Base-by-base conservation (phyloP, 2,888 invertebrate species). In the Campoplex nolae region DNA sequence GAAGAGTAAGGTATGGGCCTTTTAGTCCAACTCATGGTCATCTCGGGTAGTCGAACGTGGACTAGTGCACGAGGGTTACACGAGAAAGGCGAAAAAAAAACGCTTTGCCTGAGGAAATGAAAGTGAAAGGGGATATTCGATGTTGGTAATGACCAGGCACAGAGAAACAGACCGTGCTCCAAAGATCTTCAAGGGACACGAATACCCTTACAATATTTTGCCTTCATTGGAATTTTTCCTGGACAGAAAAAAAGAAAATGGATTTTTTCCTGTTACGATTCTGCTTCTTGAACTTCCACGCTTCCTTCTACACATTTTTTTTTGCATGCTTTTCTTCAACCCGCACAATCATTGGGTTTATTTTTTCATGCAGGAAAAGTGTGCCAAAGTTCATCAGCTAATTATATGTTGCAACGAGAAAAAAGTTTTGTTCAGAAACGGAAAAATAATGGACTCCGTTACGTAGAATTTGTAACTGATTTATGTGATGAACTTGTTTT, bases 111-210 rank as follows among this genome's bases (percentile, higher is more conserved):
- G 78, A 85, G 78, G 85, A 84, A 85, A 85, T 82, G 79, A 87
- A 87, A 87, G 87, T 87, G 87, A 87, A 87, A 87, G 87, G 87
- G 84, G 78, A 84, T 85, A 71, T 70, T 51, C 58, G 58, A 58
- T 18, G 81, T 23, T 75, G 38, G n/a, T 48, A 45, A 42, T 51
- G 76, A 54, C 32, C 71, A 51, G 48, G 18, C 35, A 35, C 23
- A 51, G 62, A 23, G 48, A 38, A 73, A 51, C 73, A 38, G 42
- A 23, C 13, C 35, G 28, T 56, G 62, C 48, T 62, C 35, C 56
- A 32, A 23, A 76, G 58, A 70, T 76, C 62, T 76, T 84, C 70
- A 48, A 68, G 48, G 56, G 79, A 68, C 54, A 51, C 38, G 51
- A 51, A 28, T 42, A 32, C 62, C 62, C 62, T 62, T 32, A 62